Evolutionary conservation across 1,140 invertebrate genomes (phyloP).

Genomic region (Cyclargus thomasi): DNA sequence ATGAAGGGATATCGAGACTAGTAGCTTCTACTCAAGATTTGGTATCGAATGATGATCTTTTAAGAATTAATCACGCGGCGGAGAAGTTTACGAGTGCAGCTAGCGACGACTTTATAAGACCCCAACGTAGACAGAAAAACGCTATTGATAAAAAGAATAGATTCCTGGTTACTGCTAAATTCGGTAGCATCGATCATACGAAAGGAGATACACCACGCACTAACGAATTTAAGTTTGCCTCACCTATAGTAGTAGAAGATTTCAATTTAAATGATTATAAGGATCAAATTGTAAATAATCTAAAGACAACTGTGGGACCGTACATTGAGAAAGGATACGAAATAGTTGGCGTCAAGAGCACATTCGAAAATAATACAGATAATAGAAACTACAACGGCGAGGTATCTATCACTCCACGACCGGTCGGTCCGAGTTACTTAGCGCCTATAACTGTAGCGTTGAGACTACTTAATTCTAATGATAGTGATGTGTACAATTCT

Average conservation of each 20-base stretch:
- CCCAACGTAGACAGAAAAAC: conserved; percentile 30
- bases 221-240: conserved; percentile 51
- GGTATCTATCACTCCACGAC: conserved; percentile 48
- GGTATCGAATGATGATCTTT: conserved; percentile 74
- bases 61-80: conserved; percentile 74
- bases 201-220: conserved; percentile 27
- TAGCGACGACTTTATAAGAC: conserved; percentile 52
- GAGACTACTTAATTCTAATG: conserved; percentile 64
- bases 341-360: conserved; percentile 47
- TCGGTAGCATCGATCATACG: conserved; percentile 23
- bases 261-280: conserved; percentile 40
- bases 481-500: conserved; percentile 43
- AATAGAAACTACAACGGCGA: conserved; percentile 29
- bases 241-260: conserved; percentile 61
- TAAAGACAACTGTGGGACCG: conserved; percentile 59
- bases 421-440: conserved; percentile 70
- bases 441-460: conserved; percentile 76
- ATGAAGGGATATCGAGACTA: conserved; percentile 64
- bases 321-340: conserved; percentile 61
- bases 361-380: conserved; percentile 31
- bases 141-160: conserved; percentile 30
- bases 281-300: conserved; percentile 53
- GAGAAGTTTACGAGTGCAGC: conserved; percentile 47
- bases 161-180: conserved; percentile 50
- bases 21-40: conserved; percentile 75